These are phyloP conservation scores for Microplitis deprimator DNA, from an alignment of 2,888 invertebrate genomes.

Conservation along the genomic window DNA sequence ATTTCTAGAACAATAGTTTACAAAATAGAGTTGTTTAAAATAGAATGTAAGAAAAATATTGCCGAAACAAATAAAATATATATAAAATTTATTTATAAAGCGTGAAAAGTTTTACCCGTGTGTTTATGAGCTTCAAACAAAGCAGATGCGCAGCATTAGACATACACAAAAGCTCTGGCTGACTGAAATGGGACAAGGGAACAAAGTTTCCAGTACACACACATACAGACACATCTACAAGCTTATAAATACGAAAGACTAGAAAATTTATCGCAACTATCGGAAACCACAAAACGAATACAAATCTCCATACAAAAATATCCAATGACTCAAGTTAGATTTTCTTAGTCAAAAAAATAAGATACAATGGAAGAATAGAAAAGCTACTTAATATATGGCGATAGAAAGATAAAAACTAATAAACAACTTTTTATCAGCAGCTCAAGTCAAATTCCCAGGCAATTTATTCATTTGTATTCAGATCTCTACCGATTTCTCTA, in stretches of 20 bases:
- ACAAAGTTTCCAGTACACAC: background rate
- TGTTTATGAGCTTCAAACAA: constrained; percentile 21
- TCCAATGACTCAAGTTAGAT: too few species aligned
- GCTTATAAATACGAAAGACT: background rate
- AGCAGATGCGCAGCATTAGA: background rate
- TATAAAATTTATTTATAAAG: background rate
- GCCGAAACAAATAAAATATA: background rate
- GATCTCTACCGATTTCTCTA: too few species aligned
- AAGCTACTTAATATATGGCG: too few species aligned
- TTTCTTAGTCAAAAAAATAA: too few species aligned
- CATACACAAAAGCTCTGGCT: background rate
- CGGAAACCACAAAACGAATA: background rate
- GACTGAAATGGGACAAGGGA: background rate
- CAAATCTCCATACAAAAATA: background rate
- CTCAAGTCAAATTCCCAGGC: too few species aligned
- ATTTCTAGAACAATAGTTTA: too few species aligned
- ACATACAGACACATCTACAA: background rate
- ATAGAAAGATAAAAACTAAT: too few species aligned
- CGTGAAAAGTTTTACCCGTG: constrained; percentile 11
- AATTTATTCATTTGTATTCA: too few species aligned
- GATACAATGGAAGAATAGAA: too few species aligned
- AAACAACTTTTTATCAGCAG: too few species aligned
- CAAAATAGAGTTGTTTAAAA: too few species aligned
- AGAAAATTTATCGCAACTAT: background rate
- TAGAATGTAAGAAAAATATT: background rate